These are phyloP conservation scores for Geophilus truncorum DNA, from an alignment of 2,888 invertebrate genomes.

Conservation along the genomic window DNA sequence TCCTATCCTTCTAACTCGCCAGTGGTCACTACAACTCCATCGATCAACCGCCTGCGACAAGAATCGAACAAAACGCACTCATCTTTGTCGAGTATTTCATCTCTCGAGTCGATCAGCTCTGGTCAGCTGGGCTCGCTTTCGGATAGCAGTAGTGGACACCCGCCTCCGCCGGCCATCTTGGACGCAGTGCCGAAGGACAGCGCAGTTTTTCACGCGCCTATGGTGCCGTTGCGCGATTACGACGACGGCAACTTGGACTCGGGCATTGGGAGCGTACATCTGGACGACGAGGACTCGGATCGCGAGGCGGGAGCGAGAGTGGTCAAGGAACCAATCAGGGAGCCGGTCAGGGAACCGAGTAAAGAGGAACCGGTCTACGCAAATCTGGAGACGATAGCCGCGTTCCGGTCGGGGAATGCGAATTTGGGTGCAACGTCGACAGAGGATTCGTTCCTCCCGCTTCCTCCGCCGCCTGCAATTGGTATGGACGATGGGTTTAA, in stretches of 20 bases:
- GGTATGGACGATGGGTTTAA: background rate
- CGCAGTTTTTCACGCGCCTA: background rate
- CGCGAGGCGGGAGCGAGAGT: background rate
- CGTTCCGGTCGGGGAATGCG: background rate
- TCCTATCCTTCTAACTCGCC: background rate
- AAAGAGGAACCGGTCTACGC: constrained; percentile 27
- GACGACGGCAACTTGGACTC: constrained; percentile 32
- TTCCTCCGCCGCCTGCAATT: background rate
- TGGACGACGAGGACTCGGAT: constrained; percentile 20
- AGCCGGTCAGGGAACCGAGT: background rate
- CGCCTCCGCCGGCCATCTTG: constrained; percentile 25
- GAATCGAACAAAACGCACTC: constrained; percentile 13
- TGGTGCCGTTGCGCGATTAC: background rate
- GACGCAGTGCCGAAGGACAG: constrained; percentile 28
- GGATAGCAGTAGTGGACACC: constrained; percentile 13
- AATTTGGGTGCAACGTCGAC: background rate
- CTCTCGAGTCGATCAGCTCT: constrained; percentile 27
- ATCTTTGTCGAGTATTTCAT: constrained; percentile 30
- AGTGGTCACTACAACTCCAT: background rate
- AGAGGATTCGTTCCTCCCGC: background rate
- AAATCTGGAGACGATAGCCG: constrained; percentile 31
- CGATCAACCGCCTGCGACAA: background rate
- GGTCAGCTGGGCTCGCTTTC: constrained; percentile 20
- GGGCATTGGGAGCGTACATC: constrained; percentile 28
- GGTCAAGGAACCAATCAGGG: no score